Base-by-base conservation (phyloP, 1,140 invertebrate genomes). In the Drosophila ohnishii region DNA sequence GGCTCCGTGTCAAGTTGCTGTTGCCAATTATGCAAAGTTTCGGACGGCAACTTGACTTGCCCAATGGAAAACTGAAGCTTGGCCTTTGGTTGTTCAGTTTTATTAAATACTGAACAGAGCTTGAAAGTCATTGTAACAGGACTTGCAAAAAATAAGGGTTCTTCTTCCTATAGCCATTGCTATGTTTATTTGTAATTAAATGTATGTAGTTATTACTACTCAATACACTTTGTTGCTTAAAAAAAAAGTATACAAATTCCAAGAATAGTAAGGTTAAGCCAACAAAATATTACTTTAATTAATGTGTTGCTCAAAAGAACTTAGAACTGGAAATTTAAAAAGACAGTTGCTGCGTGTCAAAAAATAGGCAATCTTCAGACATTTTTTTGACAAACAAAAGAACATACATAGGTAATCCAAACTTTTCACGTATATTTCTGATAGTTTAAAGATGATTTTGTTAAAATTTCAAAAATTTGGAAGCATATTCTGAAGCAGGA, bases 1-100 rank as follows among this genome's bases (percentile, higher is more conserved):
- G 56, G 59, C 45, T 78, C 81, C 74, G 48, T 78, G 66, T 81
- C 73, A 76, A 77, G 58, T 56, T 56, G 78, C 62, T 77, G 78
- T 76, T 80, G 78, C 78, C 78, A 80, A 80, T 80, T 80, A 81
- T 69, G 62, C 66, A 75, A 70, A 80, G 64, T 51, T 55, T 60
- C 40, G 37, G 47, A 14, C 16, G 16, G 30, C 47, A 55, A 34
- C 61, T 40, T 65, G 65, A 45, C 47, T 50, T 55, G 65, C 37
- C 65, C 10, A 53, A 55, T 66, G 25, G 34, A 44, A 53, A 48
- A 34, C 28, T 37, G 35, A 58, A 48, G 42, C 48, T 58, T 67
- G 66, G 16, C 59, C 56, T 30, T 37, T 22, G 7, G 13, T 35
- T 7, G 19, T 22, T 53, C 19, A 22, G 11, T 51, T 51, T 32